Evolutionary conservation across 2,797 vertebrate species (phyloP), one percentile per base, ranked within the genome.

Genomic region (Sorex maritimensis): DNA sequence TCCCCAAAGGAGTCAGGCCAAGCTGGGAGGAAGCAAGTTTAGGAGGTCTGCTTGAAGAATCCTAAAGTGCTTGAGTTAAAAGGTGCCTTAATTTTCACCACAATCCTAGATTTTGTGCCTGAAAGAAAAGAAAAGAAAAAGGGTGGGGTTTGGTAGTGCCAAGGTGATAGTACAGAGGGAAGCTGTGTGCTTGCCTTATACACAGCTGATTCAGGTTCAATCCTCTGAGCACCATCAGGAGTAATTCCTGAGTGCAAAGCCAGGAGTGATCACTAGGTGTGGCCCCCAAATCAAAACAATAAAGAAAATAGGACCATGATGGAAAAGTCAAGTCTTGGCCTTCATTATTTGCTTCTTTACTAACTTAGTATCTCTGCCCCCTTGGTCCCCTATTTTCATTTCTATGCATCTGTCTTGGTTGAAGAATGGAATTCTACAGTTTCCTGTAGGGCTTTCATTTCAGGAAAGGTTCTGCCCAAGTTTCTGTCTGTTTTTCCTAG

Each of bases 391-490:
- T 44, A 61, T 71, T 19, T 4, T 13, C 38, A 61, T 21, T 61
- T 19, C 58, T 21, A 61, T 21, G 17, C 65, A 81, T 34, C 23
- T 58, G 24, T 46, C 65, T 86, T 94, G 63, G 38, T 90, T 30
- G 85, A 93, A 15, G 30, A 95, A 88, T 28, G 34, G 65, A 19
- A 86, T 79, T 79, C 30, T 67, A 55, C 34, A 41, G 58, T 91
- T 91, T 81, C 13, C 41, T 83, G 17, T 15, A 73, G 91, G 34
- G 21, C 9, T 81, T 17, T 34, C 34, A 26, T 34, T 78, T 58
- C 28, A 89, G 61, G 34, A 82, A 63, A 5, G 82, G 38, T 52
- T 84, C 74, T 89, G 21, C 21, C 63, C 1, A 63, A 80, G 13
- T 41, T 55, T 72, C 55, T 84, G 30, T 24, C 6, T 86, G 38